Base-by-base conservation (phyloP, 1,140 invertebrate genomes). In the Goniozus legneri region DNA sequence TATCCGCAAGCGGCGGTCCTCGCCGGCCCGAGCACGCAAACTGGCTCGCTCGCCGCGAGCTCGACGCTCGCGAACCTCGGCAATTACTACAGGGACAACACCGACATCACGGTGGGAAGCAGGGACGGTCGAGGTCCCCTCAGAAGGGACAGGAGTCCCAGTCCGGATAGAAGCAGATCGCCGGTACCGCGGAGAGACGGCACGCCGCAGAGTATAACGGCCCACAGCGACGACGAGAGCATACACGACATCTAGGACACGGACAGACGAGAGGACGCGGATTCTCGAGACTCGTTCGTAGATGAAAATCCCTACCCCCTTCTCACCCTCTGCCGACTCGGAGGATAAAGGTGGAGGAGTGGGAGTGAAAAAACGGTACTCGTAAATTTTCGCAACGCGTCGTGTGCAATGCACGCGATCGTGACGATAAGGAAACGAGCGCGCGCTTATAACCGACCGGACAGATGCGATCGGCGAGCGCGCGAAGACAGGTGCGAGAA, bases 1-100 rank as follows among this genome's bases (percentile, higher is more conserved):
- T 85, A 85, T 56, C 83, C 82, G 0, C 75, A 81, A 7, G 73
- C 80, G 18, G 80, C 84, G 77, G 77, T 81, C 46, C 69, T 86
- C 21, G 81, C 84, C 8, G 82, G 83, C 18, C 82, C 84, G 2
- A 84, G 82, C 19, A 79, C 81, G 18, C 74, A 78, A 6, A 59
- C 80, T 3, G 75, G 79, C n/a, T 75, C 76, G n/a, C 55, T 83
- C 13, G 77, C 81, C 3, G 80, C 81, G 22, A 79, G 80, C 54
- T 76, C 80, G 37, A 80, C 79, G 12, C 56, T 82, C 8, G 78
- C 79, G 40, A 81, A 78, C 22, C 71, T 86, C 79, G 75, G 85
- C 41, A 82, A 80, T 31, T 87, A 85, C 62, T 86, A 87, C 67
- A 80, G 80, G 14, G 73, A 71, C 52, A 66, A 69, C 27, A 64